Base-by-base conservation (phyloP, 2,888 invertebrate genomes). In the Rhorus exstirpatorius region DNA sequence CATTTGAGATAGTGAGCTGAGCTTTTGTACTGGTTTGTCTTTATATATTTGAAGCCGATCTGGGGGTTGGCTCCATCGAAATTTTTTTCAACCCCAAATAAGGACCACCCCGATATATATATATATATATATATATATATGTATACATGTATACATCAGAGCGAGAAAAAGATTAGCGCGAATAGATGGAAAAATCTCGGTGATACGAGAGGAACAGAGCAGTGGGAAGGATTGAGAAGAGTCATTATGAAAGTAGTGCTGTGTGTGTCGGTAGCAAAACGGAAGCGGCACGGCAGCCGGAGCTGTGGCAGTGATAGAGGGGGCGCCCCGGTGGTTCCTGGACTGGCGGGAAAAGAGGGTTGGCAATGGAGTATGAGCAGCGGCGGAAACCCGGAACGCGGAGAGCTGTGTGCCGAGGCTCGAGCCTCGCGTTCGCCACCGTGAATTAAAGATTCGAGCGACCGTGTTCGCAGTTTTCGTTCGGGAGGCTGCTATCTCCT, bases 381-480 rank as follows among this genome's bases (percentile, higher is more conserved):
- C 44, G 51, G 26, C 49, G 72, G 67, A 60, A 51, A 60, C 60
- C 51, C 53, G 68, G 49, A 60, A 79, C 81, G 85, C 76, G 81
- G 68, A 76, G 78, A 55, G 63, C 60, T 53, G 71, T 76, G 84
- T 82, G 76, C 76, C 79, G 65, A 76, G 60, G 67, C 83, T 76
- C 77, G 75, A 76, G 74, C 79, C 83, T 81, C 49, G 76, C 81
- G 83, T 85, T 85, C 83, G 83, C 83, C 83, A 79, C 79, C 61
- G 84, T 83, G 87, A 91, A 91, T 92, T 91, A 92, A 91, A 92
- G 91, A 92, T 91, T 91, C 89, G 90, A 89, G 90, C 87, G 88
- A 89, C 88, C 89, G 88, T 91, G 88, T 91, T 91, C 89, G 91
- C 89, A 91, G 90, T 91, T 91, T 92, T 90, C 90, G 91, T 90